Evolutionary conservation across 2,888 invertebrate genomes (phyloP).

Genomic region (Xestia ashworthii): DNA sequence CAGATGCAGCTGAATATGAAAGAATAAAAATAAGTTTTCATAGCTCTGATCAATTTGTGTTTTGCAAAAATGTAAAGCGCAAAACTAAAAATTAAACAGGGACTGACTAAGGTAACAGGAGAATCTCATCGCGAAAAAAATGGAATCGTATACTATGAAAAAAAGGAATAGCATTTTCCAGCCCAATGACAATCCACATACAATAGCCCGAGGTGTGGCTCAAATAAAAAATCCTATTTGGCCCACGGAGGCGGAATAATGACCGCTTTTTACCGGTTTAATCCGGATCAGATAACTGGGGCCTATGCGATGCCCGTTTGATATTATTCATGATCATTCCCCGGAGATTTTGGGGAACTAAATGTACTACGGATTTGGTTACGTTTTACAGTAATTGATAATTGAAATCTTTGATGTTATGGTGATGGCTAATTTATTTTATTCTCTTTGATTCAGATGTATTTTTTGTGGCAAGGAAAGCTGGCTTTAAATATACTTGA

Average conservation of each 20-base stretch:
- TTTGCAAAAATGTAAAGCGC: not conserved
- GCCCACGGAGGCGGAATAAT: slow-evolving; percentile 87
- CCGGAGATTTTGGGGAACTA: slow-evolving; percentile 76
- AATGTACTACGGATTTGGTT: slow-evolving; percentile 45
- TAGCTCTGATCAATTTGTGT: not conserved
- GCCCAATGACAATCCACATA: slow-evolving; percentile 77
- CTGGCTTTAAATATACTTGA: not conserved
- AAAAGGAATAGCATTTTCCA: slow-evolving; percentile 71
- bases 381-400: slow-evolving; percentile 42
- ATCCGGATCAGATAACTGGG: slow-evolving; percentile 87
- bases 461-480: not conserved
- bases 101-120: not conserved
- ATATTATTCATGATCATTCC: slow-evolving; percentile 88
- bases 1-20: too few species aligned
- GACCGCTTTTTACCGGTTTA: slow-evolving; percentile 88
- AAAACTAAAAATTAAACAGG: not conserved
- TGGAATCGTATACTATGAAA: not conserved
- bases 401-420: slow-evolving; percentile 1
- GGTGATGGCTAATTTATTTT: not conserved
- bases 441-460: not conserved
- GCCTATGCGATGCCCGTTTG: slow-evolving; percentile 84
- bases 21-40: not conserved
- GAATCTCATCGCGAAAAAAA: not conserved
- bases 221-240: slow-evolving; percentile 87
- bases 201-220: slow-evolving; percentile 86